These are phyloP conservation scores for Drosophila saltans DNA, from an alignment of 1,140 invertebrate species.

Conservation along the genomic window DNA sequence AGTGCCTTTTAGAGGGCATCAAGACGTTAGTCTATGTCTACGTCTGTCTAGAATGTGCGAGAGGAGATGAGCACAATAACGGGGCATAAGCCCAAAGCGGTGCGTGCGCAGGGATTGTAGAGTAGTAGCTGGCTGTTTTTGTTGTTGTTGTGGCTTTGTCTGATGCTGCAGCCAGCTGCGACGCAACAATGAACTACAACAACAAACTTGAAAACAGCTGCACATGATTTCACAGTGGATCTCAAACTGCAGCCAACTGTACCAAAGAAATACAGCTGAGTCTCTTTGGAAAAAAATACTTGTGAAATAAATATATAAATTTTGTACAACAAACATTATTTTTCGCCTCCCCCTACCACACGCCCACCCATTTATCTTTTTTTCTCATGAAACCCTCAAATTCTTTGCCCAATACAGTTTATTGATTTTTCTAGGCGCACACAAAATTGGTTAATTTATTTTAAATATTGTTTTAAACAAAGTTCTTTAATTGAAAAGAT, in stretches of 20 bases:
- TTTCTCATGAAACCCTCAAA: neutral
- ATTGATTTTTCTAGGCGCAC: constrained; percentile 66
- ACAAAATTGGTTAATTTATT: constrained; percentile 25
- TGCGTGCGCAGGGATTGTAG: constrained; percentile 34
- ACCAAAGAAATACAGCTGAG: constrained; percentile 17
- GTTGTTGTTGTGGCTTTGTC: constrained; percentile 24
- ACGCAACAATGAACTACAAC: constrained; percentile 59
- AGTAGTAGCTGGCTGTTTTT: constrained; percentile 17
- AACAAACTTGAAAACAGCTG: constrained; percentile 69
- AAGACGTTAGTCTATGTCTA: neutral
- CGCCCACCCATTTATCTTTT: neutral
- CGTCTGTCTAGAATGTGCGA: constrained; percentile 43
- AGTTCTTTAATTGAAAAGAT: constrained; percentile 25
- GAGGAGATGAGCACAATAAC: constrained; percentile 25
- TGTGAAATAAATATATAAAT: constrained; percentile 3
- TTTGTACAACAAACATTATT: neutral
- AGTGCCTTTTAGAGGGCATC: constrained; percentile 2
- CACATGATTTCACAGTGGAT: constrained; percentile 44
- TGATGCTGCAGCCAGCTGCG: constrained; percentile 56
- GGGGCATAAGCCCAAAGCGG: neutral
- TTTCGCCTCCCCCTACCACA: neutral
- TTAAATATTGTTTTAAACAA: constrained; percentile 11
- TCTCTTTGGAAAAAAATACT: neutral
- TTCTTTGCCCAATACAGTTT: constrained; percentile 23
- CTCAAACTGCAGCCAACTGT: constrained; percentile 62